A percentile compares a stretch with the other conserved stretches of the same genome.
These are phyloP conservation scores for Pampus argenteus DNA, from an alignment of 2,797 vertebrate genomes.

Conservation along the genomic window DNA sequence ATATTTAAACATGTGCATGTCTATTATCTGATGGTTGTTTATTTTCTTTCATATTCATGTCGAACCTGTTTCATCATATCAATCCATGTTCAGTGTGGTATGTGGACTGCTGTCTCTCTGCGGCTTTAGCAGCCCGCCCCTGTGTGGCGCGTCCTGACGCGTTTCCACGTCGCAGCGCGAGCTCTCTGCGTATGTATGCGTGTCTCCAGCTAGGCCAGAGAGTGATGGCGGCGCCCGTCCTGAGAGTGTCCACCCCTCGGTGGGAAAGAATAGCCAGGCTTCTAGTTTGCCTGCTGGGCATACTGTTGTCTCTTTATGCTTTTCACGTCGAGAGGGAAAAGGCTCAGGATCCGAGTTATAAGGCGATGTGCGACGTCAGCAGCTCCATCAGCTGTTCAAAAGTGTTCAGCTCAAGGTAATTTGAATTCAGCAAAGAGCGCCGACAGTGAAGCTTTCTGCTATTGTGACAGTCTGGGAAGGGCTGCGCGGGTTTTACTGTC, in stretches of 20 bases:
- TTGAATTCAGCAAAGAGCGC: conserved; percentile 79
- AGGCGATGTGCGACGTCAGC: conserved; percentile 94
- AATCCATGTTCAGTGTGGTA: not conserved
- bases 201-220: conserved; percentile 87
- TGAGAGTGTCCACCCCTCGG: conserved; percentile 98
- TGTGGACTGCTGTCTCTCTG: not conserved
- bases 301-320: conserved; percentile 92
- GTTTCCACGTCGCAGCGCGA: conserved; percentile 74
- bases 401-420: conserved; percentile 97
- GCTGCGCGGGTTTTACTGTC: conserved; percentile 63
- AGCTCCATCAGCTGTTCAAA: conserved; percentile 96
- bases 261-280: conserved; percentile 96
- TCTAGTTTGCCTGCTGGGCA: conserved; percentile 93
- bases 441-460: conserved; percentile 63
- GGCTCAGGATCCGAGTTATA: conserved; percentile 88
- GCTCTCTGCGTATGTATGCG: conserved; percentile 82
- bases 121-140: conserved; percentile 60
- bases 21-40: not conserved
- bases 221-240: conserved; percentile 99
- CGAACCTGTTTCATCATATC: not conserved
- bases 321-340: conserved; percentile 95
- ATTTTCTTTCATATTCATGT: not conserved
- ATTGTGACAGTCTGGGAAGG: conserved; percentile 71
- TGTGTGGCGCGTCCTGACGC: conserved; percentile 69
- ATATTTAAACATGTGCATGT: not conserved